A percentile compares a stretch with the other conserved stretches of the same genome.
Evolutionary conservation across 2,797 vertebrate species (phyloP).

Genomic region (Anisognathus igniventris): DNA sequence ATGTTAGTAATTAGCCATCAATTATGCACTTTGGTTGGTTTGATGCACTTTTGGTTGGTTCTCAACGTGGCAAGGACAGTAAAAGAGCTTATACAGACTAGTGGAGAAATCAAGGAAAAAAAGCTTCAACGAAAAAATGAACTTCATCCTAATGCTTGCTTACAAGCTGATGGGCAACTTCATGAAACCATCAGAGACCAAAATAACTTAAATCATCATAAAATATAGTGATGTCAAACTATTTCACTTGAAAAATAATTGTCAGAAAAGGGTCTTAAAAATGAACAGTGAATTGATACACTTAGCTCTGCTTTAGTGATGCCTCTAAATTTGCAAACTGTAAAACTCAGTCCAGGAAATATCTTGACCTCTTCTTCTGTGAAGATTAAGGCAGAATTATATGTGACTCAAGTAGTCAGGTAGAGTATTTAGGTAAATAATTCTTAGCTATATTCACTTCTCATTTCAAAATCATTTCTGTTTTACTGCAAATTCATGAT

Average conservation of each 20-base stretch:
- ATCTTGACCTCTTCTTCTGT: background rate
- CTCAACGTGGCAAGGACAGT: background rate
- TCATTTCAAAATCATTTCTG: background rate
- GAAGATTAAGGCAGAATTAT: conserved; percentile 1
- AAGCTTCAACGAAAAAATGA: background rate
- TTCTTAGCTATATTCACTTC: background rate
- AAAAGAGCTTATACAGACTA: background rate
- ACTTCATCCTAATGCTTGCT: background rate
- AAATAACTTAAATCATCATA: background rate
- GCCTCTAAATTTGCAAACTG: background rate
- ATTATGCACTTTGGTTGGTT: background rate
- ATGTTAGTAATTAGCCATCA: background rate
- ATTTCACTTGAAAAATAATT: background rate
- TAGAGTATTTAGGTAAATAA: background rate
- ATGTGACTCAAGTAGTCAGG: background rate
- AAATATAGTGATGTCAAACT: background rate
- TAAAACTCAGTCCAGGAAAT: background rate
- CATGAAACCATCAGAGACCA: background rate
- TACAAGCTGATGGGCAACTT: background rate
- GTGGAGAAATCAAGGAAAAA: background rate
- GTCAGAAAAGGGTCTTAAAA: background rate
- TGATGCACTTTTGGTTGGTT: background rate
- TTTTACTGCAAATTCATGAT: background rate
- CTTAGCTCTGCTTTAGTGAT: background rate
- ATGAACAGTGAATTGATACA: background rate